Evolutionary conservation across 2,888 invertebrate genomes (phyloP).

Genomic region (Zootermopsis nevadensis): DNA sequence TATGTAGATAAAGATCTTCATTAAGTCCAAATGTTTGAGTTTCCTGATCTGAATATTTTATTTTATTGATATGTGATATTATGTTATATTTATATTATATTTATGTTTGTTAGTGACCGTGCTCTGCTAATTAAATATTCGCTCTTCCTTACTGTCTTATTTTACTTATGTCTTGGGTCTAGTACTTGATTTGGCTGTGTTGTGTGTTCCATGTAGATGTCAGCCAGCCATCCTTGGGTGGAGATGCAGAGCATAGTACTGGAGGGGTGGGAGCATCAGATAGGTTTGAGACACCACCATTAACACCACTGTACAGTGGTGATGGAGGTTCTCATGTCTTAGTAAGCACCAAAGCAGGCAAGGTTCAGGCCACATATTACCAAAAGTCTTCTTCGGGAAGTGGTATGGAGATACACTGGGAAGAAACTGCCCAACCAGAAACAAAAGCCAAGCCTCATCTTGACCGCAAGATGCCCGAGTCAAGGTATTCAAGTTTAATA

Average conservation of each 20-base stretch:
- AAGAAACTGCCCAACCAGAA: conserved; percentile 66
- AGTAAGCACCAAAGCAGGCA: conserved; percentile 62
- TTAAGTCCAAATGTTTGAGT: too few species aligned
- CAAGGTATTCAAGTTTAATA: conserved; percentile 16
- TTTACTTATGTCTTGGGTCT: too few species aligned
- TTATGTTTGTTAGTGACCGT: too few species aligned
- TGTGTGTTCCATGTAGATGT: conserved; percentile 67
- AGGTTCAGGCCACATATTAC: conserved; percentile 62
- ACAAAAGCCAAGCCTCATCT: neutral
- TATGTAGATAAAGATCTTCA: too few species aligned
- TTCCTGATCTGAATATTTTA: too few species aligned
- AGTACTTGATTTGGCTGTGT: neutral
- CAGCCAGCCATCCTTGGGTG: conserved; percentile 80
- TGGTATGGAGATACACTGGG: conserved; percentile 77
- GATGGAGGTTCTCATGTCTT: conserved; percentile 61
- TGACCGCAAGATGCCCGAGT: conserved; percentile 36
- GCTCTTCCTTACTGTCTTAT: too few species aligned
- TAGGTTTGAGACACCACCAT: conserved; percentile 68
- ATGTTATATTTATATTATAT: too few species aligned
- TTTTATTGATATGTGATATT: too few species aligned
- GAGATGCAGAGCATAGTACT: conserved; percentile 69
- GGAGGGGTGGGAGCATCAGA: conserved; percentile 59
- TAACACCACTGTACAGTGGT: conserved; percentile 72
- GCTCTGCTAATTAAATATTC: too few species aligned
- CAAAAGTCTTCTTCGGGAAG: conserved; percentile 55